These are phyloP conservation scores for Megaceryle torquata DNA, from an alignment of 2,113 vertebrate genomes.

Conservation along the genomic window DNA sequence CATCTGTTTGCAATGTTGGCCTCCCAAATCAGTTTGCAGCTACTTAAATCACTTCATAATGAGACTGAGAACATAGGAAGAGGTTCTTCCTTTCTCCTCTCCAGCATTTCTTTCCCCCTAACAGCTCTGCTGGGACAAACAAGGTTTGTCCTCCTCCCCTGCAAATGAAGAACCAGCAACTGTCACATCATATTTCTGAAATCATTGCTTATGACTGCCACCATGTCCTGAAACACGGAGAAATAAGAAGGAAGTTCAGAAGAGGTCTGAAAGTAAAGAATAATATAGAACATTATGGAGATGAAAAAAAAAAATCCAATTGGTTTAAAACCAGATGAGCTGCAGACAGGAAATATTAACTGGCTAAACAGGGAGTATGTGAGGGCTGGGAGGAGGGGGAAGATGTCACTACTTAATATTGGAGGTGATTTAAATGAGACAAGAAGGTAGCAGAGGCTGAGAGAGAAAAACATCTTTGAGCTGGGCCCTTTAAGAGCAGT, in stretches of 20 bases:
- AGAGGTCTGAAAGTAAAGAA: not conserved
- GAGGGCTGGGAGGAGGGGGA: not conserved
- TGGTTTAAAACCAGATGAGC: slow-evolving; percentile 2
- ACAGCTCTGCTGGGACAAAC: not conserved
- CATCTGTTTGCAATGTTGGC: not conserved
- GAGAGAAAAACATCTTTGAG: not conserved
- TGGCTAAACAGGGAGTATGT: not conserved
- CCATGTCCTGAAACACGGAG: not conserved
- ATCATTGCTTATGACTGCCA: not conserved
- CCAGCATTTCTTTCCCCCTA: not conserved
- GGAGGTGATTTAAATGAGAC: not conserved
- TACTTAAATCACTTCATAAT: not conserved
- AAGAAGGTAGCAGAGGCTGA: not conserved
- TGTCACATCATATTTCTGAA: not conserved
- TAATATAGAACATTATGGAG: not conserved
- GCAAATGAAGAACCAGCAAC: not conserved
- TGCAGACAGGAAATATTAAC: not conserved
- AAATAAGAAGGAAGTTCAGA: not conserved
- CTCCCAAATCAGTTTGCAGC: not conserved
- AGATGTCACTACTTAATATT: not conserved
- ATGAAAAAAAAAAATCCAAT: not conserved
- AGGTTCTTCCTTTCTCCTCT: not conserved
- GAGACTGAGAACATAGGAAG: not conserved
- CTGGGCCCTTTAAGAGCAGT: not conserved
- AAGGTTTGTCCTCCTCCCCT: not conserved